phyloP scores from a whole-genome alignment of 92 coral and sea anemone genomes.

The Palythoa caribaeorum region DNA sequence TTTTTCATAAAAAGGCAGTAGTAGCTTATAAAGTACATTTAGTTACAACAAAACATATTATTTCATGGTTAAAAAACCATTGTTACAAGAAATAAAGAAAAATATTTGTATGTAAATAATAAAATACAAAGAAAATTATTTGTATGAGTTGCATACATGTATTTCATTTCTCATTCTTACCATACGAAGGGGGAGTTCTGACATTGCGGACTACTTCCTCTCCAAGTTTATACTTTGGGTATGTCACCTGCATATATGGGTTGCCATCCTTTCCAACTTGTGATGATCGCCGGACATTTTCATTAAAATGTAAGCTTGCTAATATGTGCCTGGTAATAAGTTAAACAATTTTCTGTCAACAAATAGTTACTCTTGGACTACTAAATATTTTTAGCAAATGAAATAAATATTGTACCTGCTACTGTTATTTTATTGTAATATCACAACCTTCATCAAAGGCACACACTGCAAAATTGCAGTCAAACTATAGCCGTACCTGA shows the following conservation, averaged over 20 bases:
- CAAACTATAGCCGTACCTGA: no score
- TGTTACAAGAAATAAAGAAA: background rate
- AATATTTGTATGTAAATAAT: background rate
- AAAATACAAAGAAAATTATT: background rate
- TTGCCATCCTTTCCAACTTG: background rate
- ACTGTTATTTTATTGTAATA: no score
- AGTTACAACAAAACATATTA: background rate
- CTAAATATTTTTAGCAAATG: no score
- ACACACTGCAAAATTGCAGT: no score
- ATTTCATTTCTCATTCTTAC: background rate
- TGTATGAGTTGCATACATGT: background rate
- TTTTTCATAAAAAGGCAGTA: background rate
- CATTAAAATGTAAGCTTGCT: constrained; percentile 17
- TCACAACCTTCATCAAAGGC: no score
- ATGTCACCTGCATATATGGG: background rate
- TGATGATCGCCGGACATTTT: background rate
- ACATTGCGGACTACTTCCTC: constrained; percentile 24
- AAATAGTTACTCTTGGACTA: background rate
- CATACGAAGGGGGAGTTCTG: background rate
- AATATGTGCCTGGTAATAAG: constrained; percentile 1
- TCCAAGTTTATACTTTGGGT: constrained; percentile 8
- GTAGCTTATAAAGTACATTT: background rate
- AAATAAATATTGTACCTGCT: no score
- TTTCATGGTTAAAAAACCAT: background rate
- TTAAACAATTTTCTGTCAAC: constrained; percentile 6